Evolutionary conservation across 2,797 vertebrate species (phyloP), one percentile per base, ranked within the genome.

Genomic region (Rhabdomys pumilio): DNA sequence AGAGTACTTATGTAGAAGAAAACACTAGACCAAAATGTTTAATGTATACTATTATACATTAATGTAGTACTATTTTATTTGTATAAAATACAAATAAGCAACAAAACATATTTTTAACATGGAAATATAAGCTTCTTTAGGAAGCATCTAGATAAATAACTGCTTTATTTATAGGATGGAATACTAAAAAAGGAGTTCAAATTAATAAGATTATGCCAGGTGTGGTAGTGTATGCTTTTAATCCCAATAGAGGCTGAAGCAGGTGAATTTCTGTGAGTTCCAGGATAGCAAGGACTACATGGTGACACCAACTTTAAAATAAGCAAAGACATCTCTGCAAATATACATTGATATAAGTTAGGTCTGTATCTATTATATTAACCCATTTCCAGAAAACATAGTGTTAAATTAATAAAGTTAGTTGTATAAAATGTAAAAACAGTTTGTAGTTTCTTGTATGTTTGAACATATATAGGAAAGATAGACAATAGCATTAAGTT

Each of bases 171-270:
- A 80, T 67, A 82, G 85, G 93, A 55, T 91, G 73, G 34, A 87
- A 82, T 86, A 73, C 20, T 92, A 83, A 72, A 72, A 19, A 20
- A 89, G 47, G 34, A 79, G 34, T 94, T 95, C 89, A 94, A 89
- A 77, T 85, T 83, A 91, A 44, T 94, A 53, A 69, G 61, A 72
- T 63, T 80, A 73, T 75, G 59, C 6, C 80, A 61, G 80, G n/a
- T 61, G 38, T 82, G 24, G 24, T 41, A 14, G 12, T 14, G 34
- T 12, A 38, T 3, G 1, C 79, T n/a, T 38, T 59, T 81, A 59
- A n/a, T 22, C 22, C 20, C n/a, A 81, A 13, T n/a, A 14, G 57
- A 83, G 57, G 57, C 80, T 19, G n/a, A 81, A 12, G 79, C 20
- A 81, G 53, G 53, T 38, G 53, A 57, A 38, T 57, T 57, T 81